A percentile compares a stretch with the other conserved stretches of the same genome.
Conservation (phyloP, 1,140 invertebrate genomes). For the Ganaspis sp. region DNA sequence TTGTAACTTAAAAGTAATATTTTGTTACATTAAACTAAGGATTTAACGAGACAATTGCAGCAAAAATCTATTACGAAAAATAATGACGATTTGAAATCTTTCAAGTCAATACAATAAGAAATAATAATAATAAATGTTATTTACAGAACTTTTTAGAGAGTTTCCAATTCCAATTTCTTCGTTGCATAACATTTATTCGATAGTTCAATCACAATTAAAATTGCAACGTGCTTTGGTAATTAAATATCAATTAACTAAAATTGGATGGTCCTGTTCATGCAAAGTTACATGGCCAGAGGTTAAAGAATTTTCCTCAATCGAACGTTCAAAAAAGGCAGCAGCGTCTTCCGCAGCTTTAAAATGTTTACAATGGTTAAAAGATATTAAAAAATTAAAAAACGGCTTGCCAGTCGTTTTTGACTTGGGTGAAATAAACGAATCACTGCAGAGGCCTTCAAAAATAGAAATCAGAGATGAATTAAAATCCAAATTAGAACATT, state of each 20-base stretch:
- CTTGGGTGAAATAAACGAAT: conserved; percentile 45
- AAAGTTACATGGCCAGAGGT: conserved; percentile 64
- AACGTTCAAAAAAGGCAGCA: conserved; percentile 53
- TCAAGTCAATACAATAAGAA: no score
- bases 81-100: no score
- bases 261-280: conserved; percentile 51
- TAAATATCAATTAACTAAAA: not conserved
- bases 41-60: no score
- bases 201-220: conserved; percentile 48
- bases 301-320: conserved; percentile 49
- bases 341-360: conserved; percentile 48
- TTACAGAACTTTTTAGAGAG: conserved; percentile 57
- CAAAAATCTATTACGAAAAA: no score
- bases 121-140: no score
- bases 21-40: no score
- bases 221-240: conserved; percentile 33
- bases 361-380: conserved; percentile 63
- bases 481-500: conserved; percentile 43
- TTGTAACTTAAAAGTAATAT: no score
- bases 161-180: conserved; percentile 43
- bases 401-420: conserved; percentile 33
- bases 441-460: not conserved
- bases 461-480: conserved; percentile 51
- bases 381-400: conserved; percentile 46
- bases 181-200: conserved; percentile 48